Conservation (phyloP, 2,113 vertebrate species). For the Atherinomorus stipes region DNA sequence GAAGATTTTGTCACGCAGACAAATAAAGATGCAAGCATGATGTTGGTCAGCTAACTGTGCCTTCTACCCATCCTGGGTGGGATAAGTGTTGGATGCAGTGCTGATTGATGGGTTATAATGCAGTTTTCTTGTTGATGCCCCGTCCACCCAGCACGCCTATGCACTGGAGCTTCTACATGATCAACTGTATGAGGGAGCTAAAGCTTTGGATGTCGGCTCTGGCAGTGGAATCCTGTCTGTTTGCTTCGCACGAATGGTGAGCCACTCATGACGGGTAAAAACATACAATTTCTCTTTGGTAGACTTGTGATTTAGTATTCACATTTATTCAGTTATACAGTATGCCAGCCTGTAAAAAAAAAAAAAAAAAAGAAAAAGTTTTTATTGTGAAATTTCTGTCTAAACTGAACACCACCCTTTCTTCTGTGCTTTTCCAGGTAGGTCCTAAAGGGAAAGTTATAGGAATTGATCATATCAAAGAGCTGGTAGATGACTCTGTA, state of each 20-base stretch:
- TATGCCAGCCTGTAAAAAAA: neutral
- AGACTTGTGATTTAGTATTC: slow-evolving; percentile 6
- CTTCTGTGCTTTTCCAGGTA: slow-evolving; percentile 85
- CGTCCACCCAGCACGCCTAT: slow-evolving; percentile 90
- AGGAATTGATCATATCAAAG: slow-evolving; percentile 99
- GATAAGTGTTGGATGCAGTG: neutral
- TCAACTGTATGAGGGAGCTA: slow-evolving; percentile 95
- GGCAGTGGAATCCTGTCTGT: slow-evolving; percentile 97
- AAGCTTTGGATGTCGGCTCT: slow-evolving; percentile 97
- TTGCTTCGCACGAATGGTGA: slow-evolving; percentile 98
- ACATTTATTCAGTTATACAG: neutral
- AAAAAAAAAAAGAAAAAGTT: neutral
- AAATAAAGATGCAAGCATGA: neutral
- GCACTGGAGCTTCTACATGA: slow-evolving; percentile 97
- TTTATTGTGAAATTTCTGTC: neutral
- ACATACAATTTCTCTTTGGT: slow-evolving; percentile 35
- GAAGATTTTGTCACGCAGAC: neutral
- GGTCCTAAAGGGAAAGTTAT: slow-evolving; percentile 95
- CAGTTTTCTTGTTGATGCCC: neutral
- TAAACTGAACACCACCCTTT: neutral
- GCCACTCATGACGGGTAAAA: slow-evolving; percentile 68
- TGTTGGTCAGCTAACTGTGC: neutral
- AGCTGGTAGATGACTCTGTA: slow-evolving; percentile 96
- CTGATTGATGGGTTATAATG: slow-evolving; percentile 23
- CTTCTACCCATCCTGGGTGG: neutral